These are phyloP conservation scores for Patagioenas fasciata DNA, from an alignment of 2,113 vertebrate genomes.

Conservation along the genomic window DNA sequence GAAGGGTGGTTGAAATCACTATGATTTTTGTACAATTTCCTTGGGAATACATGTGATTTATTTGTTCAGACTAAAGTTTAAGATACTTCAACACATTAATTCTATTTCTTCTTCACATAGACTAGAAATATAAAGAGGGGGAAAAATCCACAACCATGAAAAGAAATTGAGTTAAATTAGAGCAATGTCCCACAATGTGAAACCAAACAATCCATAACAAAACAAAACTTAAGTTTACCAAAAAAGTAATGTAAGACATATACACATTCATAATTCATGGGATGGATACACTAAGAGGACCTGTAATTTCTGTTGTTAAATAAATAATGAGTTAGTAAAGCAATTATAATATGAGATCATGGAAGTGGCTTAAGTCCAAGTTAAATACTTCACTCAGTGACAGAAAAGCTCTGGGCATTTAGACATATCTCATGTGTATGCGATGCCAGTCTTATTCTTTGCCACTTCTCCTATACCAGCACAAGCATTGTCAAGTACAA, in stretches of 20 bases:
- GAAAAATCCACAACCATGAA: not conserved
- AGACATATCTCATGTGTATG: not conserved
- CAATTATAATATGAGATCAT: not conserved
- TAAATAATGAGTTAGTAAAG: slow-evolving; percentile 33
- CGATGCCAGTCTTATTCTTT: not conserved
- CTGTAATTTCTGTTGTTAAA: not conserved
- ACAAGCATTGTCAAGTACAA: not conserved
- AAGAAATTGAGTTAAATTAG: not conserved
- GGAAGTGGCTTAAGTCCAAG: not conserved
- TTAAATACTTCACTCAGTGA: not conserved
- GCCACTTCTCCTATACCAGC: not conserved
- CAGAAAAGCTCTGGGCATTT: not conserved
- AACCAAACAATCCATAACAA: not conserved
- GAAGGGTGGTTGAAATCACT: not conserved
- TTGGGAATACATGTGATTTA: not conserved
- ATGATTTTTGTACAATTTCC: not conserved
- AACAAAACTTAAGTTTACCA: not conserved
- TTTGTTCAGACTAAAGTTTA: not conserved
- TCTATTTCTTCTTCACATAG: not conserved
- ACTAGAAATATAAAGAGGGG: not conserved
- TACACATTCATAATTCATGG: not conserved
- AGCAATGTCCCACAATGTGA: not conserved
- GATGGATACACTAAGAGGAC: not conserved
- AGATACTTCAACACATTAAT: not conserved
- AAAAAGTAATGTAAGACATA: not conserved